phyloP scores from a whole-genome alignment of 1,140 invertebrate species.

The Trichogramma pretiosum region DNA sequence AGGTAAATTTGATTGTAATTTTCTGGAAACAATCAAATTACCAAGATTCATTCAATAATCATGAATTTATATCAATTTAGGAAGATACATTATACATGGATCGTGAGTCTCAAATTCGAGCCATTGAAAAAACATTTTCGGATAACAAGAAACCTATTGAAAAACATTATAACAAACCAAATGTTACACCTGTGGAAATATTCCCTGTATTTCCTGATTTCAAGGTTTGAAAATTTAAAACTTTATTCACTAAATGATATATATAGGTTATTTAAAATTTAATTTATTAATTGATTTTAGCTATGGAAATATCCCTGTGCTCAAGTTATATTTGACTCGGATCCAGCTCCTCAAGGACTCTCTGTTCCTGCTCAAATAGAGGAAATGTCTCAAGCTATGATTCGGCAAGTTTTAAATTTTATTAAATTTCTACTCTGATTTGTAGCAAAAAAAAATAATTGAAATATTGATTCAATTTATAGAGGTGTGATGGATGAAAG shows the following conservation, averaged over 20 bases:
- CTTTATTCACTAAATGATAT: not conserved
- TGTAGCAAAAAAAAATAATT: not conserved
- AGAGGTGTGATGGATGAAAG: conserved; percentile 96
- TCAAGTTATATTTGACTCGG: conserved; percentile 97
- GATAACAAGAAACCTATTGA: conserved; percentile 79
- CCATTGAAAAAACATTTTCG: conserved; percentile 96
- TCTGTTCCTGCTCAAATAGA: conserved; percentile 79
- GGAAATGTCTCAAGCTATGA: conserved; percentile 98
- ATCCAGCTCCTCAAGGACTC: conserved; percentile 77
- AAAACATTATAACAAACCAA: conserved; percentile 92
- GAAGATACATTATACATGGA: conserved; percentile 96
- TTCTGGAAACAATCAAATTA: conserved; percentile 6
- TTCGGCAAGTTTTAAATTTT: conserved; percentile 54
- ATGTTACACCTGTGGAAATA: conserved; percentile 84
- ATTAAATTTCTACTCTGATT: conserved; percentile 12
- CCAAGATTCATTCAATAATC: conserved; percentile 8
- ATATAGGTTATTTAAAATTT: not conserved
- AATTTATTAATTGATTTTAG: conserved; percentile 37
- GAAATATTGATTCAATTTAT: conserved; percentile 25
- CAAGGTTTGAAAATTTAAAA: conserved; percentile 45
- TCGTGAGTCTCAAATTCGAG: conserved; percentile 91
- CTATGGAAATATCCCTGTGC: conserved; percentile 97
- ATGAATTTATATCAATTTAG: conserved; percentile 23
- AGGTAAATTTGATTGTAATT: conserved; percentile 37
- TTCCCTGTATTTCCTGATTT: conserved; percentile 91